Conservation (phyloP, 1,140 invertebrate species). For the Lineus longissimus region DNA sequence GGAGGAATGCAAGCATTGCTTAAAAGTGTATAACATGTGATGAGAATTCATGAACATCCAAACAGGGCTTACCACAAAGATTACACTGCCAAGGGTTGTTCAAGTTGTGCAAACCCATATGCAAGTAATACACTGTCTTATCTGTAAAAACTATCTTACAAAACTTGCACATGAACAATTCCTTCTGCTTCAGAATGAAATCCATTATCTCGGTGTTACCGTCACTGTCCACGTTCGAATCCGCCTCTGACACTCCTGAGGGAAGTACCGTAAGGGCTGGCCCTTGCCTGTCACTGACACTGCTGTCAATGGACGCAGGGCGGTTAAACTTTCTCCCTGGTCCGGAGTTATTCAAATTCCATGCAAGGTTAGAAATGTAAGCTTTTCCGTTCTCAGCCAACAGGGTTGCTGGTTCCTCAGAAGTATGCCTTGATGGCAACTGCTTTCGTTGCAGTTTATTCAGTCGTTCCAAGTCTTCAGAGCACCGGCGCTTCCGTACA, state of each 20-base stretch:
- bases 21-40: slow-evolving; percentile 66
- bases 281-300: background rate
- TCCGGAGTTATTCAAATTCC: background rate
- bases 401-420: too few relatives aligned
- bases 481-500: too few relatives aligned
- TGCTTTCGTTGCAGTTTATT: too few relatives aligned
- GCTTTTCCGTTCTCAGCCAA: too few relatives aligned
- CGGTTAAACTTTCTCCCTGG: background rate
- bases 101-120: slow-evolving; percentile 95
- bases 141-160: slow-evolving; percentile 93
- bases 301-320: background rate
- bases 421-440: too few relatives aligned
- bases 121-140: slow-evolving; percentile 90
- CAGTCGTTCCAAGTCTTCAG: too few relatives aligned
- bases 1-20: too few relatives aligned
- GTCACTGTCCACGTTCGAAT: slow-evolving; percentile 13
- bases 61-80: slow-evolving; percentile 89
- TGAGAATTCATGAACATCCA: slow-evolving; percentile 93
- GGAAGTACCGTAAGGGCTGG: too few relatives aligned
- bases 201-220: background rate
- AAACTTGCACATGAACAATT: slow-evolving; percentile 56
- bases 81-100: slow-evolving; percentile 98
- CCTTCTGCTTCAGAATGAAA: background rate
- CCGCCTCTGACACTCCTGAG: slow-evolving; percentile 4
- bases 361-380: too few relatives aligned